Percentiles rank a stretch among this genome's conserved stretches.
Evolutionary conservation across 2,797 vertebrate genomes (phyloP).

Genomic region (Galagoides demidoff): DNA sequence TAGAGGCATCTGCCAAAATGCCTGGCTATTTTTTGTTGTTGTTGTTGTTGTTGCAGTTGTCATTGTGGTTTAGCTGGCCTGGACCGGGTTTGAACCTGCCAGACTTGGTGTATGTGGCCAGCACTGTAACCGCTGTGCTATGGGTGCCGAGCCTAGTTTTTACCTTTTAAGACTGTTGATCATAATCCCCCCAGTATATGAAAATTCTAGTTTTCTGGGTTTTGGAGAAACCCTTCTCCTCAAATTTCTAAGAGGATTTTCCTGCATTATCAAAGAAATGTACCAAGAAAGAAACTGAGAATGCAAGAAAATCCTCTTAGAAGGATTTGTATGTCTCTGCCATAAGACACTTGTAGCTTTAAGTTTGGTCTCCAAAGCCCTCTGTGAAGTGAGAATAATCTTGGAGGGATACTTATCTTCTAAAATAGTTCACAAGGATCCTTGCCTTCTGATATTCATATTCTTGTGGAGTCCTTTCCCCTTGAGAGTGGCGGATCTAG

Average conservation of each 20-base stretch:
- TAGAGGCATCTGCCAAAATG: no score
- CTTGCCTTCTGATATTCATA: background rate
- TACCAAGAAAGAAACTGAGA: background rate
- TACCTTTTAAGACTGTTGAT: background rate
- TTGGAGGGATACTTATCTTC: background rate
- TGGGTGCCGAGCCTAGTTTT: background rate
- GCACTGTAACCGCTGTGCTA: no score
- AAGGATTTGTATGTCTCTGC: background rate
- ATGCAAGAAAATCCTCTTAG: no score
- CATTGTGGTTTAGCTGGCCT: no score
- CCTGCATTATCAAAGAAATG: background rate
- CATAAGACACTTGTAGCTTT: background rate
- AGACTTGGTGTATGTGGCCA: no score
- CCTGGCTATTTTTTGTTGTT: no score
- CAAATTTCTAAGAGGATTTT: background rate
- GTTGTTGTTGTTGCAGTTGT: no score
- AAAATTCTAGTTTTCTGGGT: background rate
- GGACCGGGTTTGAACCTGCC: no score
- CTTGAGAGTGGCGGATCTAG: background rate
- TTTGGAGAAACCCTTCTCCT: background rate
- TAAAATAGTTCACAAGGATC: background rate
- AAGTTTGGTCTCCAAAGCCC: background rate
- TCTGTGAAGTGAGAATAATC: background rate
- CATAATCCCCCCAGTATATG: background rate
- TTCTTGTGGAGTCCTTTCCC: background rate